Conservation (phyloP, 2,888 invertebrate species). For the Heliothis peltigera region DNA sequence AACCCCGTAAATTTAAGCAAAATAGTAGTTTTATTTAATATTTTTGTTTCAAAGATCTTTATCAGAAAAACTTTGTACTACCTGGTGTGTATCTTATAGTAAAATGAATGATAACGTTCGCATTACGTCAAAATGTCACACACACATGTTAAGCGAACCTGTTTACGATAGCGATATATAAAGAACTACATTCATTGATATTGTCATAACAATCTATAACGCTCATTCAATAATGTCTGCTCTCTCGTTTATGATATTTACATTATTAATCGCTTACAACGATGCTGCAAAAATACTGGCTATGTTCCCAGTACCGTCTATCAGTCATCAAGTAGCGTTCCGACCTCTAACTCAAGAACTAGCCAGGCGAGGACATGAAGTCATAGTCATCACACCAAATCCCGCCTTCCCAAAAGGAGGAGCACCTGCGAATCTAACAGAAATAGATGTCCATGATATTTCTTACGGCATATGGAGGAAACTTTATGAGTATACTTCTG, state of each 20-base stretch:
- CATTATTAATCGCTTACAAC: slow-evolving; percentile 12
- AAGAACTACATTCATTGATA: too few relatives aligned
- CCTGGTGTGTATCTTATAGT: too few relatives aligned
- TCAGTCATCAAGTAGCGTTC: slow-evolving; percentile 62
- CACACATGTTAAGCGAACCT: too few relatives aligned
- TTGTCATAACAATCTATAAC: background rate
- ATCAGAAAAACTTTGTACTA: too few relatives aligned
- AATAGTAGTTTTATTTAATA: too few relatives aligned
- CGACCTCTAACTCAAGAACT: slow-evolving; percentile 73
- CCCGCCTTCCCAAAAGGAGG: slow-evolving; percentile 63
- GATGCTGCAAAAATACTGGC: slow-evolving; percentile 54
- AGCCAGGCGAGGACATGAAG: too few relatives aligned
- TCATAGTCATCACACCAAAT: slow-evolving; percentile 74
- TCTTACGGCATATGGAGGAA: slow-evolving; percentile 62
- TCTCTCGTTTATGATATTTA: slow-evolving; percentile 8
- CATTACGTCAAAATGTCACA: too few relatives aligned
- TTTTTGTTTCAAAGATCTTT: too few relatives aligned
- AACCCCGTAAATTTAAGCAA: too few relatives aligned
- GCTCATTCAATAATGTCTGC: slow-evolving; percentile 15
- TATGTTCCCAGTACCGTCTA: slow-evolving; percentile 50
- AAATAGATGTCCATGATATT: slow-evolving; percentile 75
- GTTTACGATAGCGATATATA: too few relatives aligned
- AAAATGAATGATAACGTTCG: too few relatives aligned
- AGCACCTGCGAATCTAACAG: slow-evolving; percentile 69
- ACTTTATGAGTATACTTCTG: slow-evolving; percentile 24